Evolutionary conservation across 2,888 invertebrate genomes (phyloP), one percentile per base, ranked within the genome.

Genomic region (Xylota segnis): DNA sequence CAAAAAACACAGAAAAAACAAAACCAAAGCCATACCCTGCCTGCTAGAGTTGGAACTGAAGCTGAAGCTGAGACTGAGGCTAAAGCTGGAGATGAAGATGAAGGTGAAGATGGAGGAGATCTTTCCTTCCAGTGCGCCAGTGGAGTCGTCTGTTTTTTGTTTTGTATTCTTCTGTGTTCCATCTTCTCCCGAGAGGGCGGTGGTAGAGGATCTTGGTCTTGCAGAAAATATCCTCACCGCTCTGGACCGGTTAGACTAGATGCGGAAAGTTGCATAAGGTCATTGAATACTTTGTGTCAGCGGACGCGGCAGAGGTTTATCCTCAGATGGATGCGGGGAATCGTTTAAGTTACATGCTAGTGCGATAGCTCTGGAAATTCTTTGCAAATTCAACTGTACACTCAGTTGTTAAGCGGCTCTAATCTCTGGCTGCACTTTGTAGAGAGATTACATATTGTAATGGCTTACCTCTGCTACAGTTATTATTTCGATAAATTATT

Each of bases 191-290:
- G 4, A 18, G 23, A 23, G 12, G 34, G 7, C 14, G 0, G 37
- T 16, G 59, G 27, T 4, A 37, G 40, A 23, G 23, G 32, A 43
- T 27, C n/a, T n/a, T 18, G 43, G 58, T 23, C 18, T 74, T 75
- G 83, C 79, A 70, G 56, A 79, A 74, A 74, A 78, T 23, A 68
- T 63, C 71, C 27, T 54, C 79, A 59, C 58, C 32, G n/a, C n/a
- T 7, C 71, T 43, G 34, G 86, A 86, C 86, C 86, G 86, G 86
- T 86, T 86, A 77, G 82, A 86, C 86, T 82, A 77, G 86, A 86
- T 82, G 75, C 66, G 61, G 47, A 29, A 82, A 77, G 82, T 82
- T 77, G 66, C 68, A 68, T 77, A 86, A 86, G 86, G 86, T 86
- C 82, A 86, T 82, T 86, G 82, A 66, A 82, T 86, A 86, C 52